Evolutionary conservation across 2,797 vertebrate genomes (phyloP).

Genomic region (Acanthopagrus latus): DNA sequence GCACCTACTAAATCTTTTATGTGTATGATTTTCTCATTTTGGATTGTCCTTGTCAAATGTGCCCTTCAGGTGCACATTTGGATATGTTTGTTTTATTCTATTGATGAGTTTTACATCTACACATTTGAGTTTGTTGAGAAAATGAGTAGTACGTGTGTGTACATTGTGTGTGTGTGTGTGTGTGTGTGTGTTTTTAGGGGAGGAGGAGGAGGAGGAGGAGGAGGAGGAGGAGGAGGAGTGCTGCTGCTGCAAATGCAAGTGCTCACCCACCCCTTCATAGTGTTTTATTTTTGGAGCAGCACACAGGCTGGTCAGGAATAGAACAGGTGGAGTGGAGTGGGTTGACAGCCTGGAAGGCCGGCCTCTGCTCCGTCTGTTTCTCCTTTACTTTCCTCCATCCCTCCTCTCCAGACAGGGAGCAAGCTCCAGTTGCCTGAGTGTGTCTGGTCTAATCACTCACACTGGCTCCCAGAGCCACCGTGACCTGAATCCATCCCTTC

Average conservation of each 20-base stretch:
- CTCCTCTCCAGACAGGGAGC: slow-evolving; percentile 58
- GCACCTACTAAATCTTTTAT: not conserved
- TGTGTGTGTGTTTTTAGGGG: slow-evolving; percentile 11
- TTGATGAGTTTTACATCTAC: not conserved
- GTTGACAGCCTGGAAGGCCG: slow-evolving; percentile 50
- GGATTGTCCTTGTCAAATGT: not conserved
- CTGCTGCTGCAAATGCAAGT: slow-evolving; percentile 42
- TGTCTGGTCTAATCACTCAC: slow-evolving; percentile 83
- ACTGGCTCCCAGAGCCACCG: slow-evolving; percentile 69
- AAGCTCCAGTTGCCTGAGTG: slow-evolving; percentile 57
- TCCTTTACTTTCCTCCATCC: slow-evolving; percentile 35
- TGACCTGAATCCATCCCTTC: slow-evolving; percentile 82
- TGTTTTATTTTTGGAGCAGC: slow-evolving; percentile 75
- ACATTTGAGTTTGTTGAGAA: not conserved
- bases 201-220: not conserved
- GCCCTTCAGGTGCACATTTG: not conserved
- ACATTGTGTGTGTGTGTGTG: slow-evolving; percentile 3
- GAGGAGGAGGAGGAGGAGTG: not conserved
- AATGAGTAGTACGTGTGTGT: not conserved
- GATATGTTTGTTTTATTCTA: not conserved
- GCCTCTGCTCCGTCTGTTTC: slow-evolving; percentile 43
- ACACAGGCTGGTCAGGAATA: slow-evolving; percentile 71
- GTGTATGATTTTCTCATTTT: not conserved
- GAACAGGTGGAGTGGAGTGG: slow-evolving; percentile 68
- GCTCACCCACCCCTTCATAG: slow-evolving; percentile 54